Conservation (phyloP, 2,113 vertebrate genomes). For the Halichoeres trimaculatus region DNA sequence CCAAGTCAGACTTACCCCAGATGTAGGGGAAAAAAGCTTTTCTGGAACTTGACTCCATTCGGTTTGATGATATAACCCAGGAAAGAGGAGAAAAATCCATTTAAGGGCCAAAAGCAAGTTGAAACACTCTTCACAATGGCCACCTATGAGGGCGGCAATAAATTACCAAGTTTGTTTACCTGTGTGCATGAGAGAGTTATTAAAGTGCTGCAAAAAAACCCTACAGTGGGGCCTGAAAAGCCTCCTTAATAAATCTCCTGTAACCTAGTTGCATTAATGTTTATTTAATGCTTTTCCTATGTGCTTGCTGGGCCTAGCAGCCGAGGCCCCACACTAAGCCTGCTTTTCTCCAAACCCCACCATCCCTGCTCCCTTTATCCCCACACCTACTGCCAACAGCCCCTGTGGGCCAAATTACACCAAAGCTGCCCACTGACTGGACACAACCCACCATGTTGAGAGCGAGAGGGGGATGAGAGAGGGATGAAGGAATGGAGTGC, state of each 20-base stretch:
- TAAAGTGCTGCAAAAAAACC: constrained; percentile 79
- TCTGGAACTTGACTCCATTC: constrained; percentile 20
- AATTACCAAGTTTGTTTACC: constrained; percentile 83
- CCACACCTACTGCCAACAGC: constrained; percentile 69
- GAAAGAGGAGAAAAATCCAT: constrained; percentile 23
- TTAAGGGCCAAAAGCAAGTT: constrained; percentile 50
- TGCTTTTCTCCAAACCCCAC: constrained; percentile 72
- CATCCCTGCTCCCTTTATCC: constrained; percentile 72
- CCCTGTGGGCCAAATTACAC: constrained; percentile 76
- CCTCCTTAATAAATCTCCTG: constrained; percentile 84
- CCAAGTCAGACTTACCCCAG: constrained; percentile 69
- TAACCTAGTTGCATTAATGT: constrained; percentile 87
- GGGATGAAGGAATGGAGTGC: constrained; percentile 47
- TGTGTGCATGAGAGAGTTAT: constrained; percentile 82
- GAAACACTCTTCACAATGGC: constrained; percentile 60
- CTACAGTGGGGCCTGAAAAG: constrained; percentile 77
- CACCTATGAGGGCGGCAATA: constrained; percentile 74
- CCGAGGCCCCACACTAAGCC: constrained; percentile 76
- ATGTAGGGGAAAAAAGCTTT: constrained; percentile 27
- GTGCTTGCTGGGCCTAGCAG: constrained; percentile 74
- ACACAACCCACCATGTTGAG: constrained; percentile 68
- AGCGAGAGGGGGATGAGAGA: constrained; percentile 44
- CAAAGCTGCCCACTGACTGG: constrained; percentile 71
- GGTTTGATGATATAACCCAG: constrained; percentile 23
- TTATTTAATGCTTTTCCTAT: constrained; percentile 84